Evolutionary conservation across 2,113 vertebrate genomes (phyloP).

Genomic region (Morone saxatilis): DNA sequence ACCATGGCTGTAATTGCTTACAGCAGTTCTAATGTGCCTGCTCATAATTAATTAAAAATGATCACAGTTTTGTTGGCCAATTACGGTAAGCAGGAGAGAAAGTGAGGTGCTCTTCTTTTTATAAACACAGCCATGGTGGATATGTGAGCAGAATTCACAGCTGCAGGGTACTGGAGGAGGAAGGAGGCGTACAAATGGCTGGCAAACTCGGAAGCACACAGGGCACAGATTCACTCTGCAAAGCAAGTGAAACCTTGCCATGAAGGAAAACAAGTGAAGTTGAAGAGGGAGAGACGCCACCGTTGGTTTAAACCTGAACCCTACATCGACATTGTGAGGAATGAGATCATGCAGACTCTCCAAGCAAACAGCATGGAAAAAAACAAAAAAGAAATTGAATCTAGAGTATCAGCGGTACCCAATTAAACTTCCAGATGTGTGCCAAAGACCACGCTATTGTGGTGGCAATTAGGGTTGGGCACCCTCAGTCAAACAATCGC

Average conservation of each 20-base stretch:
- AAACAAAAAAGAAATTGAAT: neutral
- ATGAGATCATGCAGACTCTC: neutral
- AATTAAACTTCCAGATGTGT: constrained; percentile 28
- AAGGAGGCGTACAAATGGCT: constrained; percentile 64
- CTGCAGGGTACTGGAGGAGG: constrained; percentile 60
- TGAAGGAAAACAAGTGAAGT: constrained; percentile 41
- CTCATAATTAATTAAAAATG: constrained; percentile 90
- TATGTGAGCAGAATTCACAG: constrained; percentile 70
- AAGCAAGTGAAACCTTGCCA: constrained; percentile 36
- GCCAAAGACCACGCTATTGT: neutral
- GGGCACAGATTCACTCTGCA: constrained; percentile 43
- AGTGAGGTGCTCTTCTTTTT: constrained; percentile 51
- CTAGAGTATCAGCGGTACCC: neutral
- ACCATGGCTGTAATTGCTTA: constrained; percentile 87
- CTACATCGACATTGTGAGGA: constrained; percentile 6
- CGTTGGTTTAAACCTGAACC: constrained; percentile 1
- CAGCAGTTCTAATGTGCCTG: constrained; percentile 88
- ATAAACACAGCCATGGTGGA: constrained; percentile 32
- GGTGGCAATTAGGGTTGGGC: too few relatives aligned
- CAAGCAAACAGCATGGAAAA: neutral
- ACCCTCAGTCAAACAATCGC: too few relatives aligned
- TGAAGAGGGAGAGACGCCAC: constrained; percentile 26
- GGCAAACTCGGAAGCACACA: constrained; percentile 52
- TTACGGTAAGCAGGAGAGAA: constrained; percentile 80
- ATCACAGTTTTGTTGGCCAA: constrained; percentile 89